Evolutionary conservation across 1,140 invertebrate species (phyloP), one percentile per base, ranked within the genome.

Genomic region (Drosophila athabasca): DNA sequence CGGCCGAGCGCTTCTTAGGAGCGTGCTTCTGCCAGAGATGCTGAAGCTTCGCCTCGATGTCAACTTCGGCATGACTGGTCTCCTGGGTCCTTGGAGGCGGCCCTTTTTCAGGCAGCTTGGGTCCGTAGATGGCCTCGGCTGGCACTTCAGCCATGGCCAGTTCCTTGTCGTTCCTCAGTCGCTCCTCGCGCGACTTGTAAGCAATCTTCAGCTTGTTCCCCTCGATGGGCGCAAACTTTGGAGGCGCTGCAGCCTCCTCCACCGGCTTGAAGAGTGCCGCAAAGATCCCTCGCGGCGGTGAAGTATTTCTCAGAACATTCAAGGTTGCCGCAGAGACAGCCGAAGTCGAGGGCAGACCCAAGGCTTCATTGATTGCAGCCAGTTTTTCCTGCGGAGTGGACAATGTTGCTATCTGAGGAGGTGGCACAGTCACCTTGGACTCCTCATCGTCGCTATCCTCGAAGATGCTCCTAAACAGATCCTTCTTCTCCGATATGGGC

Each of bases 201-300:
- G 83, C 24, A 6, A 87, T 87, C 46, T 87, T 87, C 2, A 88
- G 6, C 35, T 83, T 79, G 24, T 82, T 88, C 3, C 71, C 83
- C 11, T 76, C 71, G 6, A 88, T 87, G 3, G 83, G 75, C 11
- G 60, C 53, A 39, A 87, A 87, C 44, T 87, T 87, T 0, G 66
- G n/a, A n/a, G 69, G 35, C 0, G 35, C 39, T 0, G 35, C 22
- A 2, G 49, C 0, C 9, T 55, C 57, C 0, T 76, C 61, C 0
- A 49, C n/a, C 3, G 82, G 72, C 3, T 78, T 75, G 7, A 79
- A 94, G 22, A 96, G 91, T 66, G 95, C 95, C 0, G 95, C 95
- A 79, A 96, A 96, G 55, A 96, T 95, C 2, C 95, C 95, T 64
- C 94, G 92, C 1, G 95, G 94, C 1, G 95, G 95, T 5, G 95